Conservation (phyloP, 1,140 invertebrate species). For the Drosophila asahinai region DNA sequence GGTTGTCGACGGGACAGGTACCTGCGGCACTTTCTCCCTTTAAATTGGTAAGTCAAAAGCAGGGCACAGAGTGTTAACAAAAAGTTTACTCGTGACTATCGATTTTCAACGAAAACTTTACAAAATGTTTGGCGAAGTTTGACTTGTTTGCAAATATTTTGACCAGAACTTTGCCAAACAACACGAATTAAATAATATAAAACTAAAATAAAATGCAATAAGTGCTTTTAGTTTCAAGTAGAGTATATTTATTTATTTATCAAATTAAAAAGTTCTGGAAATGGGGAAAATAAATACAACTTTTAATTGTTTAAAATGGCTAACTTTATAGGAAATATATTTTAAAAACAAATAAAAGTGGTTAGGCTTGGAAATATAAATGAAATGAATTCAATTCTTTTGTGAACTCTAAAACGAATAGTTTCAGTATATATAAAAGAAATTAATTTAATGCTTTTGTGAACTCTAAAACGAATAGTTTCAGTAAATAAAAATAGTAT, state of each 20-base stretch:
- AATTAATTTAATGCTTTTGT: background rate
- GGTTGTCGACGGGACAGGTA: constrained; percentile 48
- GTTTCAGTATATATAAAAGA: background rate
- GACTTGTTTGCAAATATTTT: constrained; percentile 10
- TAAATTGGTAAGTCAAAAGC: constrained; percentile 50
- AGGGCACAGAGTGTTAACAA: background rate
- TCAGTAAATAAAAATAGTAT: background rate
- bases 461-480: background rate
- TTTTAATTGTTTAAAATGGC: too few species aligned
- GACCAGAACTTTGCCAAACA: background rate
- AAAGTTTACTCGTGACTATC: background rate
- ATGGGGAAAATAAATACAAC: background rate
- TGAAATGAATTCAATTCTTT: background rate
- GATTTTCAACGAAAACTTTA: constrained; percentile 16
- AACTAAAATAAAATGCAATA: constrained; percentile 3
- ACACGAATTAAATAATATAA: too few species aligned
- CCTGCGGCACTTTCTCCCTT: constrained; percentile 8
- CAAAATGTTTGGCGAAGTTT: constrained; percentile 17
- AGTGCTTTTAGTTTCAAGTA: background rate
- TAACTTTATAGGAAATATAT: too few species aligned
- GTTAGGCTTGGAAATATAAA: background rate
- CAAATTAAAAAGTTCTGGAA: too few species aligned
- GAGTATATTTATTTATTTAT: background rate
- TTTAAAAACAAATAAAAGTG: background rate
- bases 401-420: background rate